Evolutionary conservation across 2,888 invertebrate species (phyloP), one percentile per base, ranked within the genome.

Genomic region (Autographa gamma): DNA sequence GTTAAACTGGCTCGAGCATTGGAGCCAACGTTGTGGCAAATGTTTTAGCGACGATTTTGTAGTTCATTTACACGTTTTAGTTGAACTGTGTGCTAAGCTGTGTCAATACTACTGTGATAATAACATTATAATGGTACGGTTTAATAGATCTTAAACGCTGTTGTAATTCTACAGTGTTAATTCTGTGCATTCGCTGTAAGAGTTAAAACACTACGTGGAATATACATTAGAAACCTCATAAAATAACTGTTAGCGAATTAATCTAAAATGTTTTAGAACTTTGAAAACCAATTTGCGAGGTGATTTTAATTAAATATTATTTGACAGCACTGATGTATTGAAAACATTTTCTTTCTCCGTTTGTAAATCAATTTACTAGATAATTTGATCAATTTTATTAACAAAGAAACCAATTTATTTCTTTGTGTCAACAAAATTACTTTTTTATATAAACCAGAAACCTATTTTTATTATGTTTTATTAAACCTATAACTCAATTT

Each of bases 381-480:
- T 56, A 56, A 56, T 56, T 25, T 54, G 54, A 66, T 72, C 62
- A 72, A 77, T 77, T 38, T 52, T 32, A 63, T 58, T 0, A 38
- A 69, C 48, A 60, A 69, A 63, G 38, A 69, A 61, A 8, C 41
- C 11, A 25, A 69, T 69, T 68, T 60, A 66, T 62, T 19, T 1
- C 52, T 32, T 32, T 63, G 52, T 52, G 58, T 66, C 58, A 63
- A 18, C 56, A 19, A 34, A 65, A 60, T 58, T n/a, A 73, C 65
- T 60, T 63, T 58, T 19, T 18, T 16, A 60, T 66, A 66, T 32
- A 66, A 31, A 56, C 52, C 1, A 11, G 9, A 54, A 64, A 54
- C 18, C 16, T 34, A 48, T 63, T 54, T 54, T 62, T 13, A 18
- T 62, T 13, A 18, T 64, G 31, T 43, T 60, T 13, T 48, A 62